phyloP scores from a whole-genome alignment of 2,797 vertebrate genomes.

The Coregonus ussuriensis region DNA sequence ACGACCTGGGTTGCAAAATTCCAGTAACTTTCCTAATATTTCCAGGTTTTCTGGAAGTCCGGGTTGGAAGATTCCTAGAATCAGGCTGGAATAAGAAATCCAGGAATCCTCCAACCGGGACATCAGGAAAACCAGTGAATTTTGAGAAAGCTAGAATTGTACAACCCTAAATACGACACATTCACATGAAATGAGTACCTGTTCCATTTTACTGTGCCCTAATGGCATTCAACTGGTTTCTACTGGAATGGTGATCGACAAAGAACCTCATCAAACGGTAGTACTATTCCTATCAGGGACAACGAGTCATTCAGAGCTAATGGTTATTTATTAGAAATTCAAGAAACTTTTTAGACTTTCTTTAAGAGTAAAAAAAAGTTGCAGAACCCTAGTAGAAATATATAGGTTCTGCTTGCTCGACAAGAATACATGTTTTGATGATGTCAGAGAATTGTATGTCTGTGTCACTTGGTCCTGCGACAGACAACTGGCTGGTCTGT shows the following conservation, averaged over 20 bases:
- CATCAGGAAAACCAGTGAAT: not conserved
- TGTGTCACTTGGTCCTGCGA: constrained; percentile 1
- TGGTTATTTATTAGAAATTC: constrained; percentile 53
- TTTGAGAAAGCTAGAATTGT: not conserved
- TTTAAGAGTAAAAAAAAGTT: constrained; percentile 9
- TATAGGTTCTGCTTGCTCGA: constrained; percentile 46
- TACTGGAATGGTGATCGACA: constrained; percentile 27
- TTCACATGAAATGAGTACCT: constrained; percentile 58
- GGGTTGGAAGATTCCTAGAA: not conserved
- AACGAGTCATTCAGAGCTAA: constrained; percentile 41
- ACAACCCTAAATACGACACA: constrained; percentile 45
- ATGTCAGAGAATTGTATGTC: not conserved
- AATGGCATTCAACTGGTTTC: constrained; percentile 29
- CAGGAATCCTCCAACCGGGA: not conserved
- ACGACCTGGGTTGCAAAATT: constrained; percentile 10
- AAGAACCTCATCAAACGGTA: constrained; percentile 4
- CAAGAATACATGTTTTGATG: constrained; percentile 14
- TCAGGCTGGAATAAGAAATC: not conserved
- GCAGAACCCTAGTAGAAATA: constrained; percentile 57
- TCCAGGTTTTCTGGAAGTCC: not conserved
- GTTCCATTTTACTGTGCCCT: constrained; percentile 21
- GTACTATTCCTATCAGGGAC: constrained; percentile 13
- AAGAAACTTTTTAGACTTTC: constrained; percentile 25
- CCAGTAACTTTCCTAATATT: not conserved
- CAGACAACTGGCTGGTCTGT: not conserved